These are phyloP conservation scores for Mimachlamys varia DNA, from an alignment of 2,888 invertebrate species.

Conservation along the genomic window DNA sequence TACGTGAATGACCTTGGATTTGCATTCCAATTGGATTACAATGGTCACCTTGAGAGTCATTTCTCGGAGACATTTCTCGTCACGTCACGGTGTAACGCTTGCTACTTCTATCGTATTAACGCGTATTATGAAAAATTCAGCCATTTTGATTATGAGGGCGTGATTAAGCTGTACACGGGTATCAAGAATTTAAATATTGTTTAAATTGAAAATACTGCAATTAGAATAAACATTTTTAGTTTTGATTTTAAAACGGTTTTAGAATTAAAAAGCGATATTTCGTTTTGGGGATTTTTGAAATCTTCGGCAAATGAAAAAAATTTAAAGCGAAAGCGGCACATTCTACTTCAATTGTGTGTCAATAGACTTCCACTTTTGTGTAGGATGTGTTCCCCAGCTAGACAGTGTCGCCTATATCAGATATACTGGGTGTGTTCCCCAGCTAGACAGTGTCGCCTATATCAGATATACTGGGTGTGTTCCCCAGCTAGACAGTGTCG, in stretches of 20 bases:
- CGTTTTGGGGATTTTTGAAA: not conserved
- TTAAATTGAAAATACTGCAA: not conserved
- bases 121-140: not conserved
- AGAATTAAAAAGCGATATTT: not conserved
- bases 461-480: no score
- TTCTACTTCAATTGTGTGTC: no score
- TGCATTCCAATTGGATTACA: slow-evolving; percentile 21
- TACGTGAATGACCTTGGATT: not conserved
- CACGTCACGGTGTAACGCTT: not conserved
- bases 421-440: no score
- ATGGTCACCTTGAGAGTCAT: not conserved
- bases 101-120: not conserved
- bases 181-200: not conserved
- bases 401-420: no score
- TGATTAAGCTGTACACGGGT: not conserved
- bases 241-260: not conserved
- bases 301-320: not conserved
- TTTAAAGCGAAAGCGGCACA: not conserved
- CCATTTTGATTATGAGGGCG: not conserved
- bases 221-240: not conserved
- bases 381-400: no score
- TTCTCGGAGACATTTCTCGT: not conserved
- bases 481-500: no score
- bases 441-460: no score
- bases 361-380: no score